Evolutionary conservation across 1,140 invertebrate species (phyloP).

Genomic region (Bactericera cockerelli): DNA sequence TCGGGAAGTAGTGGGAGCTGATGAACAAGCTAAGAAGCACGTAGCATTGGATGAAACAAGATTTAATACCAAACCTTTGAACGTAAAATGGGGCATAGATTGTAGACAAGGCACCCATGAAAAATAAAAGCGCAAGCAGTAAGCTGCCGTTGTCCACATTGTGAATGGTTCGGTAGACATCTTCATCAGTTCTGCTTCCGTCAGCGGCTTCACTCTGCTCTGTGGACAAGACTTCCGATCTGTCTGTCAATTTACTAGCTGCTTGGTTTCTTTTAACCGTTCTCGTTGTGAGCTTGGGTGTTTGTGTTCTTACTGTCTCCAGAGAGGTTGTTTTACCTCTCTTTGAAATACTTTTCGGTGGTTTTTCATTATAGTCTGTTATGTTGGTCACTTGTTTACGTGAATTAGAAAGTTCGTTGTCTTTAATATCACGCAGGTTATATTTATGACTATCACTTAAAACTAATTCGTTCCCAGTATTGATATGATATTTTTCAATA

Average conservation of each 20-base stretch:
- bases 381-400: too few relatives aligned
- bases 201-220: background rate
- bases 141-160: slow-evolving; percentile 34
- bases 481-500: too few relatives aligned
- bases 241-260: background rate
- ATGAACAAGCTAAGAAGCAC: slow-evolving; percentile 37
- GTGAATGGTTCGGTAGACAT: slow-evolving; percentile 21
- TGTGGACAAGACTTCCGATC: background rate
- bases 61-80: slow-evolving; percentile 36
- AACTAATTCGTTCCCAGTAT: too few relatives aligned
- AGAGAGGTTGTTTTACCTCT: too few relatives aligned
- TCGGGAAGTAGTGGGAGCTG: slow-evolving; percentile 40
- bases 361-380: too few relatives aligned
- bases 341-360: too few relatives aligned
- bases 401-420: too few relatives aligned
- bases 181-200: background rate
- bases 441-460: too few relatives aligned
- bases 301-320: too few relatives aligned
- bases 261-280: background rate
- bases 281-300: background rate
- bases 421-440: too few relatives aligned
- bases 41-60: slow-evolving; percentile 34
- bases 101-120: slow-evolving; percentile 35
- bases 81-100: slow-evolving; percentile 37
- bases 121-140: slow-evolving; percentile 35